A percentile compares a stretch with the other conserved stretches of the same genome.
Evolutionary conservation across 2,113 vertebrate genomes (phyloP).

Genomic region (Brevimyrus niger): DNA sequence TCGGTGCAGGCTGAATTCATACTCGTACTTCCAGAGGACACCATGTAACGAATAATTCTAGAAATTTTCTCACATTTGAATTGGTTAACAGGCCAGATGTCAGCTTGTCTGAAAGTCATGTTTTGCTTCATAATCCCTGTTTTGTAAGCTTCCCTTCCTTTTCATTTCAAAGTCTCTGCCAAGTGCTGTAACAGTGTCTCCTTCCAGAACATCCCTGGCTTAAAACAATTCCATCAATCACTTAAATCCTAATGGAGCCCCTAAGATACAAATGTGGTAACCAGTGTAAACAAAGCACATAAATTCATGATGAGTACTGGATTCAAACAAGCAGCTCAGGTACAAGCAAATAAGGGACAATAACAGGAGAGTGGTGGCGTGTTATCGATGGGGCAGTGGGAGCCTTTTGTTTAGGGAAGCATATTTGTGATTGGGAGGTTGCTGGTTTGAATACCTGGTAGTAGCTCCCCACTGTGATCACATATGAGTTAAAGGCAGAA

Average conservation of each 20-base stretch:
- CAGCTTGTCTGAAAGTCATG: constrained; percentile 19
- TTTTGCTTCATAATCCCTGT: constrained; percentile 50
- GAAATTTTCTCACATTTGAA: constrained; percentile 26
- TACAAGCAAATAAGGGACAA: neutral
- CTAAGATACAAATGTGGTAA: constrained; percentile 37
- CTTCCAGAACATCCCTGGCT: constrained; percentile 51
- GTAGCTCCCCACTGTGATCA: no score
- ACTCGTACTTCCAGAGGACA: constrained; percentile 4
- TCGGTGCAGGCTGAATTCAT: constrained; percentile 26
- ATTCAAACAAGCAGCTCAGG: neutral
- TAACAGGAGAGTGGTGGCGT: no score
- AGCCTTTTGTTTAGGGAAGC: neutral
- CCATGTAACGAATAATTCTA: constrained; percentile 11
- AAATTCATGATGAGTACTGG: neutral
- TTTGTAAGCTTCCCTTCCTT: constrained; percentile 18
- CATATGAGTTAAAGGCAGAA: neutral
- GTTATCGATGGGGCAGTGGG: no score
- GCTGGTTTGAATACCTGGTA: neutral
- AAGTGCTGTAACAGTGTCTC: constrained; percentile 28
- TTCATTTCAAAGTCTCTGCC: constrained; percentile 45
- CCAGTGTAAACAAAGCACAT: constrained; percentile 15
- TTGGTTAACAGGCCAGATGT: constrained; percentile 30
- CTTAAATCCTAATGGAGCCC: constrained; percentile 36
- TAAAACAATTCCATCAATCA: constrained; percentile 70
- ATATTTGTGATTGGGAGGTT: neutral